Base-by-base conservation (phyloP, 2,113 vertebrate species). In the Neolamprologus toae region DNA sequence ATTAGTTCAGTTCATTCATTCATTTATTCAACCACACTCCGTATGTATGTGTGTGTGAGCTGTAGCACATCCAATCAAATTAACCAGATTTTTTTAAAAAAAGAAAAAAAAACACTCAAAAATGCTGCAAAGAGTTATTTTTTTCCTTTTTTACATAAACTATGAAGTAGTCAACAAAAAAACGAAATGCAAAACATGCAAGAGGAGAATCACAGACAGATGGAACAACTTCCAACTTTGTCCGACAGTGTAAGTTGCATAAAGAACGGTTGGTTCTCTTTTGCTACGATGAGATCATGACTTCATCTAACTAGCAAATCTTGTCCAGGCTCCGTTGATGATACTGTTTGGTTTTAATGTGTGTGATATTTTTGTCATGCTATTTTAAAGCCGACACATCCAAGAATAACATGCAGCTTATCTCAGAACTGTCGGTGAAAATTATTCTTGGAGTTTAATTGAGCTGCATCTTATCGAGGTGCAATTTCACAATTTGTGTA, bases 401-500 rank as follows among this genome's bases (percentile, higher is more conserved):
- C 19, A 53, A 53, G 5, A 53, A 53, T 21, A 53, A 53, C 51
- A 53, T 53, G 51, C 51, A 53, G 51, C 51, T 53, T 53, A 4
- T 53, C 9, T 53, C 51, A 53, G 51, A 2, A 53, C 1, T 2
- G 9, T 53, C 0, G 0, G 51, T 21, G 1, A 21, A 53, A 53
- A 53, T 53, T 21, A 53, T 21, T 53, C 19, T 21, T 21, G 19
- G n/a, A 6, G 51, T 53, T 1, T 53, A 21, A 53, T 21, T 11
- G 1, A 21, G 51, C 51, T 53, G 19, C 19, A 53, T 53, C 0
- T 21, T 21, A 53, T 11, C 0, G 1, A 21, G 1, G 51, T 11
- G 51, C 51, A 6, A 2, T 6, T 53, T 53, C 51, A 53, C n/a
- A 21, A 53, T 21, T 1, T 2, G 51, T 11, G 51, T 53, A 2